Conservation (phyloP, 35 echinoderm and acorn worm species). For the Holothuria glaberrima region DNA sequence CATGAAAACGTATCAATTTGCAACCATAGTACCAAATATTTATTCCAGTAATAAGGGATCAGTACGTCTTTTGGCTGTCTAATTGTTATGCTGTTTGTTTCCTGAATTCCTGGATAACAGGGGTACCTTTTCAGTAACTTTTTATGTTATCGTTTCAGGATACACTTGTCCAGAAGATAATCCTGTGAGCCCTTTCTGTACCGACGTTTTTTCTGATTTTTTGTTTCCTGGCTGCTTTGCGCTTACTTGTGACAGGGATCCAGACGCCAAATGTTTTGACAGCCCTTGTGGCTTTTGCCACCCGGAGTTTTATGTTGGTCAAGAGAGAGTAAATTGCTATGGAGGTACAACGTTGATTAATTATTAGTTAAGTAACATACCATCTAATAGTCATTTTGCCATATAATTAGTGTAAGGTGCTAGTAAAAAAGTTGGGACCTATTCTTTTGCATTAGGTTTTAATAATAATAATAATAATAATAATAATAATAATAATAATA, state of each 20-base stretch:
- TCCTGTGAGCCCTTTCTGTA: not conserved
- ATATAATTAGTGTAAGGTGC: too few species aligned
- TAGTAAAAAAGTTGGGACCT: too few species aligned
- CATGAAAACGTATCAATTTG: too few species aligned
- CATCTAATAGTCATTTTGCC: too few species aligned
- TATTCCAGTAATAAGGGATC: too few species aligned
- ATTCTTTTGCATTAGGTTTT: too few species aligned
- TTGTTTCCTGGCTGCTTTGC: not conserved
- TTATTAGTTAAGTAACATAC: not conserved
- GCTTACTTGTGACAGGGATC: not conserved
- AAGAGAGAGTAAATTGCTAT: not conserved
- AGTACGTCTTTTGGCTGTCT: too few species aligned
- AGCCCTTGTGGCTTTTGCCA: conserved; percentile 6
- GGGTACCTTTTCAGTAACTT: not conserved
- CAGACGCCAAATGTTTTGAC: conserved; percentile 1
- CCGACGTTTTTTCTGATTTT: not conserved
- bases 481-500: too few species aligned
- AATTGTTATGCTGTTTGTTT: too few species aligned
- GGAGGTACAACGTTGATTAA: not conserved
- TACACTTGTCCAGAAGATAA: conserved; percentile 7
- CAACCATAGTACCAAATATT: too few species aligned
- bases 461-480: too few species aligned
- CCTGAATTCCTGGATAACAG: too few species aligned
- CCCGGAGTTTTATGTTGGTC: conserved; percentile 3
- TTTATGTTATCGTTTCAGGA: not conserved